phyloP scores from a whole-genome alignment of 2,113 vertebrate species.

The Tragulus kanchil region DNA sequence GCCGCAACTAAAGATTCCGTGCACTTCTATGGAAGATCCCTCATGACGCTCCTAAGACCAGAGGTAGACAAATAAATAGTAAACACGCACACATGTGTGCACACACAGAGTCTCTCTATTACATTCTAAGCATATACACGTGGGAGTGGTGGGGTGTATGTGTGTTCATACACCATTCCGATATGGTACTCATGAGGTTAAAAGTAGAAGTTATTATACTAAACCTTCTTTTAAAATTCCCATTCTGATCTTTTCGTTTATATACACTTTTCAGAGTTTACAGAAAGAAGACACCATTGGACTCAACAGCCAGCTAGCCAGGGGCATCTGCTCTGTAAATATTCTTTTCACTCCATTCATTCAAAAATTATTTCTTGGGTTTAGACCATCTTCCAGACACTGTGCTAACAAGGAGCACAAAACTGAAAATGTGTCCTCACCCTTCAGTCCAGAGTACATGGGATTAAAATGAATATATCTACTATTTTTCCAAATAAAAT shows the following conservation, averaged over 20 bases:
- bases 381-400: not conserved
- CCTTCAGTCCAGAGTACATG: not conserved
- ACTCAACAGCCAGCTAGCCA: not conserved
- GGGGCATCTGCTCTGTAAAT: not conserved
- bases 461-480: conserved; percentile 21
- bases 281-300: conserved; percentile 19
- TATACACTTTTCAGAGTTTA: conserved; percentile 31
- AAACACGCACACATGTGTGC: not conserved
- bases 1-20: not conserved
- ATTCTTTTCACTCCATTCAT: conserved; percentile 21
- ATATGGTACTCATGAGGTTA: not conserved
- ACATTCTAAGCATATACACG: not conserved
- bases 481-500: not conserved
- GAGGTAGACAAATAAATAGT: not conserved
- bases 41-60: not conserved
- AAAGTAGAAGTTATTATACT: conserved; percentile 32
- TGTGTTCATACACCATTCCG: not conserved
- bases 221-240: conserved; percentile 43
- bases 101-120: not conserved
- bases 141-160: not conserved
- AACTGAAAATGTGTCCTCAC: not conserved
- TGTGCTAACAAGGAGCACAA: not conserved
- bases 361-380: conserved; percentile 46
- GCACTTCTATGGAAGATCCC: not conserved
- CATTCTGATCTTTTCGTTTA: conserved; percentile 45